Base-by-base conservation (phyloP, 2,113 vertebrate genomes). In the Coturnix japonica region DNA sequence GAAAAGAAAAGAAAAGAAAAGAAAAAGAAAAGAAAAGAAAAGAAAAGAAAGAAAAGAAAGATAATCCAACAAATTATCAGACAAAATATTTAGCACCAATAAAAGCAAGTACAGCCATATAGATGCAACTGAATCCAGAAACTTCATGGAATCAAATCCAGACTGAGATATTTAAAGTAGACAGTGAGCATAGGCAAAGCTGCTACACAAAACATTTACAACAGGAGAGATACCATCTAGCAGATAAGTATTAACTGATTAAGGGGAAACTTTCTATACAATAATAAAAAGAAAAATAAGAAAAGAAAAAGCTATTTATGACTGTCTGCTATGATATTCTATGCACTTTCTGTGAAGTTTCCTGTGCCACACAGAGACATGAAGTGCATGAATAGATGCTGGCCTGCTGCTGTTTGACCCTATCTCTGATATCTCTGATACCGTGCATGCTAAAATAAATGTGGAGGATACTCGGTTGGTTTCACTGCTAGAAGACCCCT, bases 31-130 rank as follows among this genome's bases (percentile, higher is more conserved):
- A 14, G 72, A 90, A 87, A 93, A 60, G 28, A 18, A 90, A 90
- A 81, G 77, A 67, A 44, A 44, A 60, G 9, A 10, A 57, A 57
- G 37, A 5, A 9, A 14, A 65, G 31, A 67, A 90, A 72, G 44
- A 47, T 76, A 73, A 73, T 89, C 66, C 89, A 96, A 85, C 71
- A 81, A 89, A 95, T 95, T 85, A 87, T 93, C 64, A 87, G 74
- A 75, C 78, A 89, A 95, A 95, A 89, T 91, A 89, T 92, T 93
- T 92, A 90, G 63, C 86, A 95, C 86, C 64, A 89, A 73, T 92
- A 96, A 95, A 92, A 64, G 28, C 59, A 87, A 95, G 74, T 46
- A 85, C 22, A 79, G 49, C 46, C 37, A 1, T 91, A 93, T n/a
- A 91, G 61, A 75, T 71, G 65, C 43, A 86, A 53, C n/a, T 73